Evolutionary conservation across 1,140 invertebrate species (phyloP), one percentile per base, ranked within the genome.

Genomic region (Riptortus pedestris): DNA sequence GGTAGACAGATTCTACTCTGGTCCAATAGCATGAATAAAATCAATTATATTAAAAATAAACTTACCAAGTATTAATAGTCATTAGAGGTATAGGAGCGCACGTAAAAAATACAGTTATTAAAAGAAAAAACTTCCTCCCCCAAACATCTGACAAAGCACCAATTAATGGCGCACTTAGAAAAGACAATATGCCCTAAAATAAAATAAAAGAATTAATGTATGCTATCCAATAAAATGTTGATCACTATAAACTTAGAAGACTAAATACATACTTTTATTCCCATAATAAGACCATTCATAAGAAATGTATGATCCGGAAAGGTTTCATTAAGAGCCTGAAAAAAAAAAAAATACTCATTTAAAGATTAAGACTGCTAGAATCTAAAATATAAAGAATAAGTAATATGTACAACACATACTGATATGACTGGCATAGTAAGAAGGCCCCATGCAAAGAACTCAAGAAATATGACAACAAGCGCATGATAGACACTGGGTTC

Each of bases 401-500:
- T 7, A 18, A 51, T 5, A 9, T 51, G 18, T 9, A 51, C 5
- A 1, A 59, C 7, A 59, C 82, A 83, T 78, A 96, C 96, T 68
- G 90, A 87, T 74, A 99, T 99, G 73, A 98, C 90, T 55, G 96
- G 96, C 80, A 96, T 93, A 45, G 95, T 99, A 51, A 99, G 81
- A 66, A 99, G 81, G 62, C 96, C 96, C 96, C 96, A 99, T 63
- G 96, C 91, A 78, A 99, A 99, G 80, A 98, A 99, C 80, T 99
- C 96, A 75, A 99, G 80, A 79, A 99, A 99, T 77, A 99, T 99
- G 69, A 99, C 93, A 70, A 99, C 87, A 73, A 99, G 79, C 52
- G 96, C 96, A 85, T 99, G 96, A 77, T 96, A 95, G 43, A 99
- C 87, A 73, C 90, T 94, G 60, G 96, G 91, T 73, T 93, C 88